Conservation (phyloP, 2,797 vertebrate genomes). For the Siniperca undulata region DNA sequence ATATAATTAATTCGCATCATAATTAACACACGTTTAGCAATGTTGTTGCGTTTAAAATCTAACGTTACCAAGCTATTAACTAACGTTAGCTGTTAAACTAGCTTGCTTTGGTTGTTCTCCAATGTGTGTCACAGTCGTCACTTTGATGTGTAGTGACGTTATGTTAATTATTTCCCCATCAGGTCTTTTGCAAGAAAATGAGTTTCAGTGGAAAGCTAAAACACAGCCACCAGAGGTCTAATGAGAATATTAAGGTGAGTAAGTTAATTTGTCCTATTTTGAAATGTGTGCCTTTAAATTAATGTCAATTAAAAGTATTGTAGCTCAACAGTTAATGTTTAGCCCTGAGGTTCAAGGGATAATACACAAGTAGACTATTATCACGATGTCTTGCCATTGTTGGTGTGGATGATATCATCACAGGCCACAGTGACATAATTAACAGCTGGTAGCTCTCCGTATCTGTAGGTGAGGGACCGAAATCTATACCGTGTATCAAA, state of each 20-base stretch:
- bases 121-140: accelerated
- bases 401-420: not conserved
- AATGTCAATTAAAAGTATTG: not conserved
- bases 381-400: not conserved
- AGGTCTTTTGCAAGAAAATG: conserved; percentile 76
- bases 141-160: not conserved
- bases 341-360: not conserved
- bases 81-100: not conserved
- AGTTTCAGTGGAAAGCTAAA: conserved; percentile 85
- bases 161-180: not conserved
- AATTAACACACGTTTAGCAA: accelerated
- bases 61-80: accelerated
- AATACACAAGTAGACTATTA: not conserved
- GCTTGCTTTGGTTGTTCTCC: not conserved
- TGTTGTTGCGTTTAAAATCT: not conserved
- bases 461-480: not conserved
- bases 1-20: not conserved
- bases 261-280: not conserved
- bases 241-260: conserved; percentile 88
- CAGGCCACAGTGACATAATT: not conserved
- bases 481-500: no score
- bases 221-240: conserved; percentile 64
- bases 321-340: not conserved
- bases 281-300: not conserved
- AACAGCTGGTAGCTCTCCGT: not conserved